These are phyloP conservation scores for Fregata magnificens DNA, from an alignment of 2,113 vertebrate species.

Conservation along the genomic window DNA sequence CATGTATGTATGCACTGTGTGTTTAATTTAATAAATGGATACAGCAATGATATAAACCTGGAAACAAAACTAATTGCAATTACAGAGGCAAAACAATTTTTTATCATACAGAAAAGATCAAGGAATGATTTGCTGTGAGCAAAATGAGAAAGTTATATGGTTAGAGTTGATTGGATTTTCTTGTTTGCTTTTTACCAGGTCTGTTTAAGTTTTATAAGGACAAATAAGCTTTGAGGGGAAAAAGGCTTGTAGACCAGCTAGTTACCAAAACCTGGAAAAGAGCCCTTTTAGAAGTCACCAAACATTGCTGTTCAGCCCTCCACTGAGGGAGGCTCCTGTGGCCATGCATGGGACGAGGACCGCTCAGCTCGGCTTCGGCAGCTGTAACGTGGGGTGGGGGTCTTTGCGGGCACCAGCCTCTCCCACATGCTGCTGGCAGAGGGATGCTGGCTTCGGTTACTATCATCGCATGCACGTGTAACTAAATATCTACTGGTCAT, in stretches of 20 bases:
- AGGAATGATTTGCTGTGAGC: background rate
- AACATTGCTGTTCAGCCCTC: background rate
- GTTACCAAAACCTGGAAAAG: background rate
- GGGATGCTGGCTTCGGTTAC: background rate
- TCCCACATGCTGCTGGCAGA: rapidly evolving
- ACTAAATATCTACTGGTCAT: background rate
- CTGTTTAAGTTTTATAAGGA: background rate
- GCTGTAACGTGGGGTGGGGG: rapidly evolving
- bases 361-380: no score
- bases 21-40: background rate
- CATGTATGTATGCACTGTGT: no score
- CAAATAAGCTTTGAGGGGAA: background rate
- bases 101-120: background rate
- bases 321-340: background rate
- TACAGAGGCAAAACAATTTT: background rate
- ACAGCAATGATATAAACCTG: background rate
- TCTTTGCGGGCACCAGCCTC: background rate
- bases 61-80: background rate
- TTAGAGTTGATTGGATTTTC: background rate
- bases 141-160: background rate
- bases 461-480: rapidly evolving
- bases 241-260: background rate
- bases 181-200: background rate
- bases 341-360: rapidly evolving
- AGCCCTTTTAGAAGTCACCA: background rate